Conservation (phyloP, 2,113 vertebrate genomes). For the Sphaerodactylus townsendi region DNA sequence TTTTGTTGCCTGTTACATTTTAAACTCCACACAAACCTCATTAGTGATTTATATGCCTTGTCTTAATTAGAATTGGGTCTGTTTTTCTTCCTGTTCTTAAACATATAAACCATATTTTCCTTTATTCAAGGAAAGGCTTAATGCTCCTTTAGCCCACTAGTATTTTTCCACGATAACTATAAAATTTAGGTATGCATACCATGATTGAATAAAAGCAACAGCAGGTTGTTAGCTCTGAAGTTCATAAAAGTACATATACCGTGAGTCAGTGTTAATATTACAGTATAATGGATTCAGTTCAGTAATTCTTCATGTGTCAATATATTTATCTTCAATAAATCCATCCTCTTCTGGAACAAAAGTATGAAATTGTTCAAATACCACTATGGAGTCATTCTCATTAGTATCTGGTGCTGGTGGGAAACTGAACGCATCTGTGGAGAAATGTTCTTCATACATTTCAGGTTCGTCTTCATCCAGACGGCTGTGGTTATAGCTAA, state of each 20-base stretch:
- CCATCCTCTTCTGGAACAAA: slow-evolving; percentile 78
- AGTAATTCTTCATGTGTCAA: slow-evolving; percentile 57
- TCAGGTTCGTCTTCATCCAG: slow-evolving; percentile 76
- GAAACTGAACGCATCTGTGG: slow-evolving; percentile 59
- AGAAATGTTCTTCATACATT: slow-evolving; percentile 66
- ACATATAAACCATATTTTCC: background rate
- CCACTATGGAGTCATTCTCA: slow-evolving; percentile 57
- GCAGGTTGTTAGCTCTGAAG: background rate
- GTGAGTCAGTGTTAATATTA: background rate
- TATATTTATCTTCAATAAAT: slow-evolving; percentile 91
- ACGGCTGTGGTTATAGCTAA: slow-evolving; percentile 84
- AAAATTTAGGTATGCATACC: background rate
- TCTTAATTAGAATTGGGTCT: background rate
- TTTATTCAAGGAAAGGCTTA: background rate
- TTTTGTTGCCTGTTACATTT: background rate
- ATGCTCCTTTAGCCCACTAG: background rate
- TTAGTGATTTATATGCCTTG: background rate
- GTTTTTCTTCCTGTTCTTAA: background rate
- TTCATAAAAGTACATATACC: background rate
- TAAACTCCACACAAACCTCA: background rate
- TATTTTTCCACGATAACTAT: background rate
- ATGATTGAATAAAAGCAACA: background rate
- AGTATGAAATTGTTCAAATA: slow-evolving; percentile 70
- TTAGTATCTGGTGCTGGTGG: slow-evolving; percentile 54
- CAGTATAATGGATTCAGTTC: slow-evolving; percentile 18